A percentile compares a stretch with the other conserved stretches of the same genome.
Conservation (phyloP, 1,140 invertebrate genomes). For the Drosophila repletoides region DNA sequence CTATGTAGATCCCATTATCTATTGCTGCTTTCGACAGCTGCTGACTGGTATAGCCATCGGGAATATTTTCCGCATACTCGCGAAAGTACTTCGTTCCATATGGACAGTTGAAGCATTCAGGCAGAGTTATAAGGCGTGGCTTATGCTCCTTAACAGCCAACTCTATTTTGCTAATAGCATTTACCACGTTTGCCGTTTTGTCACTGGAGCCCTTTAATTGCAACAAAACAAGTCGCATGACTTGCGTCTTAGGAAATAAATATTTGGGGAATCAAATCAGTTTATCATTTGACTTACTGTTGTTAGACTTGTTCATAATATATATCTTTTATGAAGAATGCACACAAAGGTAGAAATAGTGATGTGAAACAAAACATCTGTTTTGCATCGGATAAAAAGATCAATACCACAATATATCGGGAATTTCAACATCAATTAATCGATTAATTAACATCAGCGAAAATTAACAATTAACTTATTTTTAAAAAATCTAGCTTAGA, state of each 20-base stretch:
- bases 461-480: too few species aligned
- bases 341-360: too few species aligned
- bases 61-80: constrained; percentile 93
- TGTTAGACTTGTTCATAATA: constrained; percentile 20
- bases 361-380: too few species aligned
- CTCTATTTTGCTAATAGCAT: constrained; percentile 88
- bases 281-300: constrained; percentile 34
- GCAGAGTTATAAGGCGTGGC: constrained; percentile 91
- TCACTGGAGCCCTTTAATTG: constrained; percentile 90
- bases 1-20: constrained; percentile 90
- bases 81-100: constrained; percentile 89
- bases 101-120: constrained; percentile 97
- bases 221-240: constrained; percentile 87
- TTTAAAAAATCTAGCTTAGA: too few species aligned
- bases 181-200: constrained; percentile 89
- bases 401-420: too few species aligned
- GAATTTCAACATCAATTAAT: too few species aligned
- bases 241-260: constrained; percentile 11
- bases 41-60: constrained; percentile 88
- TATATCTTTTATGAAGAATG: neutral
- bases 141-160: constrained; percentile 87
- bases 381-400: too few species aligned
- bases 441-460: too few species aligned
- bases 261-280: neutral
- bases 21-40: constrained; percentile 90